Percentiles rank a stretch among this genome's conserved stretches.
Evolutionary conservation across 2,888 invertebrate genomes (phyloP).

Genomic region (Erebia epiphron): DNA sequence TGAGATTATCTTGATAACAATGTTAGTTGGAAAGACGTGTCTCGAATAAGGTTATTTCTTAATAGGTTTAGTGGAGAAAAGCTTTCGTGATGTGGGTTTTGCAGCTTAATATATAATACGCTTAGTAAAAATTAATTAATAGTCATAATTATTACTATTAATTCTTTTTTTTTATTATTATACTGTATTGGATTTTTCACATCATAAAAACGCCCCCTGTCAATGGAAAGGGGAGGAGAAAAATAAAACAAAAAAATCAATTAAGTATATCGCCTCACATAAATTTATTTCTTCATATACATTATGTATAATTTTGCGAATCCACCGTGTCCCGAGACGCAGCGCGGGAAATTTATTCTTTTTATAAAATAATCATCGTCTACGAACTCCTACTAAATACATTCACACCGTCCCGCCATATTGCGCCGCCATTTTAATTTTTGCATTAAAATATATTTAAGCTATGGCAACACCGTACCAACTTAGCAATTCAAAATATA

Average conservation of each 20-base stretch:
- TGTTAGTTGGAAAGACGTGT: constrained; percentile 34
- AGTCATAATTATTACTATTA: too few species aligned
- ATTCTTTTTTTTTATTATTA: neutral
- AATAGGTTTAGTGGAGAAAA: constrained; percentile 13
- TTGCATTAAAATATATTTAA: constrained; percentile 71
- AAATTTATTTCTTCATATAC: constrained; percentile 83
- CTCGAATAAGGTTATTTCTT: constrained; percentile 31
- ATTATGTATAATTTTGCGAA: constrained; percentile 81
- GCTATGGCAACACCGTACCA: constrained; percentile 53
- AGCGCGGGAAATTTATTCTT: constrained; percentile 64
- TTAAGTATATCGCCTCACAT: constrained; percentile 72
- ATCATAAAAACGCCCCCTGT: neutral
- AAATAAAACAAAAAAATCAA: constrained; percentile 10
- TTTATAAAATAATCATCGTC: constrained; percentile 75
- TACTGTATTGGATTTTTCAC: too few species aligned
- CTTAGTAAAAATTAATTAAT: neutral
- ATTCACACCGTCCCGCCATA: constrained; percentile 64
- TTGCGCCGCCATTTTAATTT: constrained; percentile 62
- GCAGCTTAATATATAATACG: neutral
- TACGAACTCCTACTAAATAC: constrained; percentile 72
- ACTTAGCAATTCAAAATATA: constrained; percentile 46
- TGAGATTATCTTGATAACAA: constrained; percentile 46
- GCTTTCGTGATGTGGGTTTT: constrained; percentile 3
- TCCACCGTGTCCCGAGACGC: constrained; percentile 81
- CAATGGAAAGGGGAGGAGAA: neutral